Conservation (phyloP, 2,888 invertebrate species). For the Rapana venosa region DNA sequence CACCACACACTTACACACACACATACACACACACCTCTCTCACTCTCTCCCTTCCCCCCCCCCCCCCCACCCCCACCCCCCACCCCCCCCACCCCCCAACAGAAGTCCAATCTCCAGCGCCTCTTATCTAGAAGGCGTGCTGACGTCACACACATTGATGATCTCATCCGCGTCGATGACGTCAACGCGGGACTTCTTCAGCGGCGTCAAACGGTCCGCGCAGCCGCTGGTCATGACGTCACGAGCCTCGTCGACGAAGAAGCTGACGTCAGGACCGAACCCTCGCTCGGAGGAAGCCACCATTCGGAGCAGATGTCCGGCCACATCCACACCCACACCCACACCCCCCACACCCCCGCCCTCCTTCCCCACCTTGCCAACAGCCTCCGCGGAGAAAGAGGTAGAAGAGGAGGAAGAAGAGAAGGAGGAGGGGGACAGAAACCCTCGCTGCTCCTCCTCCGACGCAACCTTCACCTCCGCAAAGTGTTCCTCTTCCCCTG, state of each 20-base stretch:
- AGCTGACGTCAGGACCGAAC: background rate
- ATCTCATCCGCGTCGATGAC: conserved; percentile 26
- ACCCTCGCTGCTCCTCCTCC: background rate
- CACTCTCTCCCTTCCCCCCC: conserved; percentile 23
- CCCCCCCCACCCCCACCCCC: no score
- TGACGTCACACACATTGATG: conserved; percentile 39
- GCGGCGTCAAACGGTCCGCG: background rate
- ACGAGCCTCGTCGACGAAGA: background rate
- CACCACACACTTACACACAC: no score
- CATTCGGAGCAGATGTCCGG: background rate
- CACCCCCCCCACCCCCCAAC: no score
- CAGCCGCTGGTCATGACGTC: background rate
- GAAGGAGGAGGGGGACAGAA: no score
- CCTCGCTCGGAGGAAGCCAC: background rate
- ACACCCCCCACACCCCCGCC: background rate
- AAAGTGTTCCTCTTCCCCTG: background rate
- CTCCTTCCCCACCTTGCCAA: background rate
- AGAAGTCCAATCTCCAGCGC: background rate
- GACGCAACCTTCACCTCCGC: background rate
- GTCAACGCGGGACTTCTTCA: background rate
- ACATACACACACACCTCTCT: background rate
- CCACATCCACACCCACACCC: background rate
- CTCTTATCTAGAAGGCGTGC: conserved; percentile 17
- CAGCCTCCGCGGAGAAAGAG: no score
- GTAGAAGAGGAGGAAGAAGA: no score